These are phyloP conservation scores for Uria lomvia DNA, from an alignment of 2,113 vertebrate genomes.

Conservation along the genomic window DNA sequence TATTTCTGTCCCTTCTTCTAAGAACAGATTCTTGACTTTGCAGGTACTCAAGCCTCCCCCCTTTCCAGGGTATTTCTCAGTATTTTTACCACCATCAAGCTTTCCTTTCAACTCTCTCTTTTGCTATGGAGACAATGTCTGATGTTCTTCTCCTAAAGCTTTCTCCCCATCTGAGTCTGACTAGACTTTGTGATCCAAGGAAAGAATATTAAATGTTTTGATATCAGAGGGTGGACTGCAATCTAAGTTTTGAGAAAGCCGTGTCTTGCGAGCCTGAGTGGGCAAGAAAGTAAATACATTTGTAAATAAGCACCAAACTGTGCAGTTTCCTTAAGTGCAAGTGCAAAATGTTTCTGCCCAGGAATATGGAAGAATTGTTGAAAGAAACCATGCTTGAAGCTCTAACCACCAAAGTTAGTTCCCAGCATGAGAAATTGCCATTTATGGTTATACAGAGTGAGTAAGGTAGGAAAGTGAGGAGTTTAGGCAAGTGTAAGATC, in stretches of 20 bases:
- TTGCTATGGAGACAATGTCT: not conserved
- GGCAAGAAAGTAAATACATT: not conserved
- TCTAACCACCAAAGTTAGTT: not conserved
- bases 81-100: not conserved
- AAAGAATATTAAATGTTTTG: not conserved
- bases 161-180: not conserved
- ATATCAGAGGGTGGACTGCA: not conserved
- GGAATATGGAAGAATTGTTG: not conserved
- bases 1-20: not conserved
- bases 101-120: not conserved
- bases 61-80: not conserved
- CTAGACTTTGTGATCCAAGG: not conserved
- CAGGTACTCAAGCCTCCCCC: rapidly evolving
- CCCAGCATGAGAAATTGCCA: not conserved
- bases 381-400: not conserved
- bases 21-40: not conserved
- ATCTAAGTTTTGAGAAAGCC: not conserved
- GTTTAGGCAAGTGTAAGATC: not conserved
- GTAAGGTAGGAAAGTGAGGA: not conserved
- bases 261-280: not conserved
- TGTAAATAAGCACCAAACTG: not conserved
- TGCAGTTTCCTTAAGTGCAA: not conserved
- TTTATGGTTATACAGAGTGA: not conserved
- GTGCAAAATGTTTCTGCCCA: not conserved
- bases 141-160: not conserved